Evolutionary conservation across 2,113 vertebrate species (phyloP).

Genomic region (Paedocypris sp.): DNA sequence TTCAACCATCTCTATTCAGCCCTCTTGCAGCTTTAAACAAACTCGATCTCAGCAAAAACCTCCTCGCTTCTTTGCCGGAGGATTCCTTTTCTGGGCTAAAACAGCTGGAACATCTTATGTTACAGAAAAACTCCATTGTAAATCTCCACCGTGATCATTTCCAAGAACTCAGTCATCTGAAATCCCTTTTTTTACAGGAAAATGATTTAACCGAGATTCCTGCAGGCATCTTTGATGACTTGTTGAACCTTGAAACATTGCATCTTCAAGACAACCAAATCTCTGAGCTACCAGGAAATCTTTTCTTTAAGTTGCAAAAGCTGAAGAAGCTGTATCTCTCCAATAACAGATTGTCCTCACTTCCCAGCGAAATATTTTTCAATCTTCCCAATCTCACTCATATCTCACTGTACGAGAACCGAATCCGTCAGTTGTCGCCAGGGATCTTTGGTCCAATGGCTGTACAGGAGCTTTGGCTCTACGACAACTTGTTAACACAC

Average conservation of each 20-base stretch:
- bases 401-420: constrained; percentile 76
- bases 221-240: constrained; percentile 54
- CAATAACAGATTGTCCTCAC: constrained; percentile 64
- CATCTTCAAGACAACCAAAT: constrained; percentile 79
- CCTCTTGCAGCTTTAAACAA: constrained; percentile 23
- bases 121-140: constrained; percentile 70
- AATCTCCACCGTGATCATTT: constrained; percentile 58
- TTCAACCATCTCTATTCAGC: constrained; percentile 47
- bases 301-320: constrained; percentile 67
- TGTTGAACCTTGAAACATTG: constrained; percentile 67
- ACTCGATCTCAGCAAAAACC: constrained; percentile 52
- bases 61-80: constrained; percentile 40
- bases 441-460: constrained; percentile 71
- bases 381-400: constrained; percentile 63
- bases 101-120: constrained; percentile 58
- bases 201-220: constrained; percentile 70
- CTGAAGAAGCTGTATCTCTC: constrained; percentile 79
- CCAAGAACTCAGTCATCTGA: constrained; percentile 61
- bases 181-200: constrained; percentile 67
- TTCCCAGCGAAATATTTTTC: constrained; percentile 71
- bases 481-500: constrained; percentile 71
- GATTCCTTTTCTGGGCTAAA: constrained; percentile 41
- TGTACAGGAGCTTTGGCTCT: constrained; percentile 75
- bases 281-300: constrained; percentile 51
- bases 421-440: constrained; percentile 59